Percentiles rank a stretch among this genome's conserved stretches.
phyloP scores from a whole-genome alignment of 2,113 vertebrate genomes.

The human region DNA sequence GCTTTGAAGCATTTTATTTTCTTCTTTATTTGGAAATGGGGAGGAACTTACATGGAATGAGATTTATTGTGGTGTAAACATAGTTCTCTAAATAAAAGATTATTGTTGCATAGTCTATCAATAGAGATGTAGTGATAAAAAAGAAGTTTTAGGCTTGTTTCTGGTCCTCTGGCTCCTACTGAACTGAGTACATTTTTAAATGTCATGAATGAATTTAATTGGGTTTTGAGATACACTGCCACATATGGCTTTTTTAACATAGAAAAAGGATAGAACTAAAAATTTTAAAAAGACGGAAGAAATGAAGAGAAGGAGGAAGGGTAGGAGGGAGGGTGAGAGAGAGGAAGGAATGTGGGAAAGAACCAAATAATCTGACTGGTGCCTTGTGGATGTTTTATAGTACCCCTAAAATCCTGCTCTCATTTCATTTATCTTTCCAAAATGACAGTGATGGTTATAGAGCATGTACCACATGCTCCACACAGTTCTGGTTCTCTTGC shows the following conservation, averaged over 20 bases:
- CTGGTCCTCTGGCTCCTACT: constrained; percentile 50
- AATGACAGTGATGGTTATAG: background rate
- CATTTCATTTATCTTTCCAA: background rate
- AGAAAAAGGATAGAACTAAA: constrained; percentile 24
- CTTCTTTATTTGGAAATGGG: constrained; percentile 37
- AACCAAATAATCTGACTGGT: background rate
- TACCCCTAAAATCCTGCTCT: background rate
- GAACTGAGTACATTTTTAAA: constrained; percentile 63
- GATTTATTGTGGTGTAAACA: constrained; percentile 45
- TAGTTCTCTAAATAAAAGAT: constrained; percentile 56
- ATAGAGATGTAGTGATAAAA: constrained; percentile 63
- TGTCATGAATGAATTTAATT: constrained; percentile 74
- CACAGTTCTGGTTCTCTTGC: background rate
- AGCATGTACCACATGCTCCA: background rate
- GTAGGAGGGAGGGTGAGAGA: background rate
- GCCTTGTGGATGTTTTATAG: background rate
- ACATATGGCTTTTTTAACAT: constrained; percentile 1
- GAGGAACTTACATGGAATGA: constrained; percentile 31
- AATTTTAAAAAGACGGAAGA: background rate
- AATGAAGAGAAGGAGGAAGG: background rate
- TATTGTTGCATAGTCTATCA: constrained; percentile 62
- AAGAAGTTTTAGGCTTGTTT: constrained; percentile 50
- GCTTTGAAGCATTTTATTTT: constrained; percentile 2
- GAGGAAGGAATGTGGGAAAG: background rate
- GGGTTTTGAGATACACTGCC: constrained; percentile 42